Base-by-base conservation (phyloP, 1,140 invertebrate genomes). In the Tribolium madens region DNA sequence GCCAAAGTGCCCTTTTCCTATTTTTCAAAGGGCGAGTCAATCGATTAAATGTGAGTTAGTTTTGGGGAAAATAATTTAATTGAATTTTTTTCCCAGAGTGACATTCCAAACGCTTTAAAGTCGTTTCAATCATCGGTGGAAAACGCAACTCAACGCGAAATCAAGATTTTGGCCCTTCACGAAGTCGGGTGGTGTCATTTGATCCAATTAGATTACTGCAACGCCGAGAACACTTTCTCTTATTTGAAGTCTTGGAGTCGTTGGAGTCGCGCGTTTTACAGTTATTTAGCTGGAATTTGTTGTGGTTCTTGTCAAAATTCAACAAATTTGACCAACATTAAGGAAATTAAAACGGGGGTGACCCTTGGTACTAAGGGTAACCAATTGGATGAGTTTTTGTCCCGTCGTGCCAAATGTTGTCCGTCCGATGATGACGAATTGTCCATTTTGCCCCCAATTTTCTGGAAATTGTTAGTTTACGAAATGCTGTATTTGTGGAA, bases 401-500 rank as follows among this genome's bases (percentile, higher is more conserved):
- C 18, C 1, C 75, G 82, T 48, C 47, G 85, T 13, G 77, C 77
- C 5, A 76, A 78, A 10, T 78, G 74, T 50, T 85, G 79, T 75
- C 83, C 83, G 5, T 31, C 73, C 9, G 69, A 79, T 36, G 33
- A 64, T 10, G 78, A 81, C 14, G 26, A 13, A 2, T 10, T 14
- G 26, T 77, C 7, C 47, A 50, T 31, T 13, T 26, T 68, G 36
- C 60, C 73, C 9, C n/a, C 81, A 15, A 81, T 87, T 33, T 89
- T 88, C 81, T 92, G 90, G 84, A 88, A 88, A 75, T 83, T 93
- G 33, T 86, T 93, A 9, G 87, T 90, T 26, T 90, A 92, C 81
- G 93, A 94, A 84, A 86, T 93, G 79, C 85, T 94, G 2, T 93
- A 92, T 78, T 84, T 94, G 17, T 94, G 92, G 92, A 93, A 93